phyloP scores from a whole-genome alignment of 2,888 invertebrate species.

The Dastarcus helophoroides region DNA sequence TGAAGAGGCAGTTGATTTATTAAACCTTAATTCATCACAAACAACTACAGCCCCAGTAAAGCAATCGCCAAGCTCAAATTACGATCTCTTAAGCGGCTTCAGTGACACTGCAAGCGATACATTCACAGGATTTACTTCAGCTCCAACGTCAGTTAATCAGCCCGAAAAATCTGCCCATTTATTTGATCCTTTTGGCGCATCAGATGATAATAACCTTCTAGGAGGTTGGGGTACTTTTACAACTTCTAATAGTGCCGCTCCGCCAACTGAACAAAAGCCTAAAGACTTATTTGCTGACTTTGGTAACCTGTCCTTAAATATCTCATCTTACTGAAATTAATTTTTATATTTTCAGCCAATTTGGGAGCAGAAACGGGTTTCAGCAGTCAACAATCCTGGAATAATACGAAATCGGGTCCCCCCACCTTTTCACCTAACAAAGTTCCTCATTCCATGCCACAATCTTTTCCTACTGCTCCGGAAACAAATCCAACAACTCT shows the following conservation, averaged over 20 bases:
- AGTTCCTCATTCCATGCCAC: too few species aligned
- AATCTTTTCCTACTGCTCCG: too few species aligned
- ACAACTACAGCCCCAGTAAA: constrained; percentile 14
- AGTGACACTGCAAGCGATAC: constrained; percentile 29
- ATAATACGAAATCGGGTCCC: too few species aligned
- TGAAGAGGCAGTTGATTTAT: constrained; percentile 49
- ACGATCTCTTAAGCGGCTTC: constrained; percentile 49
- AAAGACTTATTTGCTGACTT: constrained; percentile 68
- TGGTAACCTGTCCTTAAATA: constrained; percentile 33
- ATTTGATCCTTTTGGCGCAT: constrained; percentile 57
- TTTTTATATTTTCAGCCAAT: too few species aligned
- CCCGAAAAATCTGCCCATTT: constrained; percentile 26
- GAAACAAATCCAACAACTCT: too few species aligned
- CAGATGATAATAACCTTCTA: constrained; percentile 27
- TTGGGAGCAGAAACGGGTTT: too few species aligned
- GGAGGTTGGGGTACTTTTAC: constrained; percentile 24
- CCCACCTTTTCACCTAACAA: too few species aligned
- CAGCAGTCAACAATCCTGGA: too few species aligned
- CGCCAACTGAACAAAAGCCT: constrained; percentile 34
- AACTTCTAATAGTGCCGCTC: constrained; percentile 7
- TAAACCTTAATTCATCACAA: constrained; percentile 37
- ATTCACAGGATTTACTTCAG: constrained; percentile 34
- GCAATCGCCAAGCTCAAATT: constrained; percentile 37
- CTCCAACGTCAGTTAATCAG: not conserved
- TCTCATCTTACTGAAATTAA: not conserved